Evolutionary conservation across 2,797 vertebrate genomes (phyloP).

Genomic region (Sebastes ruberrimus): DNA sequence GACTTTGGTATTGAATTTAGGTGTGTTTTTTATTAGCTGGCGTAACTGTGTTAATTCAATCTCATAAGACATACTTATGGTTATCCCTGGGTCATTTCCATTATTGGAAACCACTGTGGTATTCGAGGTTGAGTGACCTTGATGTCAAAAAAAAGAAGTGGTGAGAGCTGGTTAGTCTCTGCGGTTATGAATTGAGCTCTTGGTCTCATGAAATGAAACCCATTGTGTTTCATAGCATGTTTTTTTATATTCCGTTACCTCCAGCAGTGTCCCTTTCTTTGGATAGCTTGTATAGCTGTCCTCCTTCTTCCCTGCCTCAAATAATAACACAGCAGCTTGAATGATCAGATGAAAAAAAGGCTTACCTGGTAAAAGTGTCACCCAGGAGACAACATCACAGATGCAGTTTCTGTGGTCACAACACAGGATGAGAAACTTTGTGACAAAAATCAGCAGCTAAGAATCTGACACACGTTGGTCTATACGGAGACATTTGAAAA

Average conservation of each 20-base stretch:
- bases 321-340: not conserved
- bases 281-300: not conserved
- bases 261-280: not conserved
- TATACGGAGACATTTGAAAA: not conserved
- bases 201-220: not conserved
- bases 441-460: not conserved
- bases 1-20: not conserved
- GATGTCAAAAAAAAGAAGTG: not conserved
- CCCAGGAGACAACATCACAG: not conserved
- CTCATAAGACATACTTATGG: not conserved
- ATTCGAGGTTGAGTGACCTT: not conserved
- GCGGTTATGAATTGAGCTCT: not conserved
- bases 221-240: not conserved
- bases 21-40: not conserved
- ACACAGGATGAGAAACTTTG: not conserved
- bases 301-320: not conserved
- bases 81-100: not conserved
- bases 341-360: not conserved
- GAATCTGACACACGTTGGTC: not conserved
- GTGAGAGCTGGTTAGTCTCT: not conserved
- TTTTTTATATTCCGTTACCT: not conserved
- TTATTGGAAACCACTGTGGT: not conserved
- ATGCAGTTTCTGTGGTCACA: not conserved
- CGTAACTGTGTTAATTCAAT: not conserved
- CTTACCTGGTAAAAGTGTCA: not conserved